Evolutionary conservation across 2,888 invertebrate species (phyloP).

Genomic region (Homarus gammarus): DNA sequence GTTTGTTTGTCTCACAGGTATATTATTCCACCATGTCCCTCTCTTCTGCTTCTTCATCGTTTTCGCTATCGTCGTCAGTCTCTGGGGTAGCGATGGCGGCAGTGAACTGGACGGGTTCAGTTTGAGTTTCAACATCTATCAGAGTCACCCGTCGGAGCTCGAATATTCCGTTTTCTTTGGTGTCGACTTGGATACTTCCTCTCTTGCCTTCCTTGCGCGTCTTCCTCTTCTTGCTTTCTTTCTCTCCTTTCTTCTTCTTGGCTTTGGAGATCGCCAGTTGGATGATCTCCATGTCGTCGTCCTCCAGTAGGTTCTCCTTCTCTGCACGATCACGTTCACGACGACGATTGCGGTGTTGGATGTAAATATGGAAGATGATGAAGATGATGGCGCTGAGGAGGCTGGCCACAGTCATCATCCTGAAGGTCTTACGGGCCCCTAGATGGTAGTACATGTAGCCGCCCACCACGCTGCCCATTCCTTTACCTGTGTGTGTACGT

Average conservation of each 20-base stretch:
- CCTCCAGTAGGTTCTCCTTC: slow-evolving; percentile 33
- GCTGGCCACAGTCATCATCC: slow-evolving; percentile 84
- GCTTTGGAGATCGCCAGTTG: not conserved
- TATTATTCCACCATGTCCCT: too few relatives aligned
- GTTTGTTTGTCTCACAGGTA: too few relatives aligned
- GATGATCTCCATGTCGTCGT: slow-evolving; percentile 14
- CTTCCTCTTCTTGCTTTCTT: slow-evolving; percentile 7
- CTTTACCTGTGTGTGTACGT: slow-evolving; percentile 85
- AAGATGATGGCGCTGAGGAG: slow-evolving; percentile 85
- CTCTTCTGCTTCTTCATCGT: not conserved
- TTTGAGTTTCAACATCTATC: slow-evolving; percentile 56
- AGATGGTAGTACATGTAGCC: slow-evolving; percentile 87
- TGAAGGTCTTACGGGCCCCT: slow-evolving; percentile 87
- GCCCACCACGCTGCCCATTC: slow-evolving; percentile 87
- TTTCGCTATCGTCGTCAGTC: slow-evolving; percentile 20
- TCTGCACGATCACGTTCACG: slow-evolving; percentile 23
- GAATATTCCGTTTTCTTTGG: slow-evolving; percentile 35
- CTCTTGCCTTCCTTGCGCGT: not conserved
- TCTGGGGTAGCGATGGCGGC: slow-evolving; percentile 33
- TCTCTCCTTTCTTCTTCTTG: not conserved
- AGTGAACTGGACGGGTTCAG: slow-evolving; percentile 46
- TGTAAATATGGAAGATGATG: slow-evolving; percentile 85
- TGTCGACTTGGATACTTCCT: slow-evolving; percentile 28
- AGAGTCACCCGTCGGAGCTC: slow-evolving; percentile 47
- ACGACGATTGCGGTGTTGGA: slow-evolving; percentile 79